Evolutionary conservation across 2,888 invertebrate species (phyloP), one percentile per base, ranked within the genome.

Genomic region (Tachina fera): DNA sequence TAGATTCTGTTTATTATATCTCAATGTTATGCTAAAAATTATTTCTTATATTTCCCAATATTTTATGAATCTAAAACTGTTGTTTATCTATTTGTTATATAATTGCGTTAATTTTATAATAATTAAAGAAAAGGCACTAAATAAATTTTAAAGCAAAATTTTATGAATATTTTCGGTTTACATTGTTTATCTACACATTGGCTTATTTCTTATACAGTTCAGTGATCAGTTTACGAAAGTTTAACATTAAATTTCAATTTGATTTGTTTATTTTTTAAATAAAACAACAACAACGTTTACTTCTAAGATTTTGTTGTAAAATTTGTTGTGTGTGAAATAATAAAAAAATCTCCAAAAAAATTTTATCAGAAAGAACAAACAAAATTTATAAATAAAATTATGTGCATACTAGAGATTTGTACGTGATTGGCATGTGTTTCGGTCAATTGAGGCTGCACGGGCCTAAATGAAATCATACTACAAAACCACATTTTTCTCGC

Each of bases 181-280:
- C 67, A 77, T 43, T 91, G 91, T 91, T 91, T 91, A 91, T 91
- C 91, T 91, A 89, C 88, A 88, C 88, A 83, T 88, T 88, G 88
- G 88, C 83, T 83, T 87, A 78, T 87, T 81, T 80, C 51, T 56
- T 71, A 76, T 65, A 79, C 65, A 74, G 45, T 68, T 67, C 87
- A 84, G 80, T 83, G 84, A 80, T 84, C 82, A 83, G 83, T 82
- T 78, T 84, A 82, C 76, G 87, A 89, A 88, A 89, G 87, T 89
- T 91, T 87, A 89, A 89, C 90, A 89, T 89, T 89, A 89, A 89
- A 71, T 81, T 78, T 89, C 87, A 89, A 88, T 87, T 49, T 63
- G 87, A 85, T 86, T 87, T 88, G 87, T 88, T 88, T 88, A 87
- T 88, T 88, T 88, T 88, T 47, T 81, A 83, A 77, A 56, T 71